phyloP scores from a whole-genome alignment of 2,888 invertebrate genomes.

The Acanthacorydalis orientalis region DNA sequence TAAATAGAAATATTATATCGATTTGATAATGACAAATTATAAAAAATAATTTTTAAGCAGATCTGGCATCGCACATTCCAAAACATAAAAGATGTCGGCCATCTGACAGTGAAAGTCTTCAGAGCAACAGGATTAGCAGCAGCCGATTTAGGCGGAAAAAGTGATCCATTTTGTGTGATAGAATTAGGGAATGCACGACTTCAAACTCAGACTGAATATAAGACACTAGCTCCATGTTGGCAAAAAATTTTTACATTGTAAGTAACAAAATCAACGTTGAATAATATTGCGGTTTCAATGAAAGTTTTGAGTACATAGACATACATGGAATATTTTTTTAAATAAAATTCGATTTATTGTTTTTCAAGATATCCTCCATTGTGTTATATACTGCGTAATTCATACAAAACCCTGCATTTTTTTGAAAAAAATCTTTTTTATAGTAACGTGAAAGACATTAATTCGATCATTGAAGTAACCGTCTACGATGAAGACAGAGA shows the following conservation, averaged over 20 bases:
- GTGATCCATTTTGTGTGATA: conserved; percentile 95
- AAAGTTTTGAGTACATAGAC: too few relatives aligned
- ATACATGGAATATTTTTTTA: too few relatives aligned
- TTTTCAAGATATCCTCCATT: too few relatives aligned
- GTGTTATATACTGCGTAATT: too few relatives aligned
- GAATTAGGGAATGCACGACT: conserved; percentile 87
- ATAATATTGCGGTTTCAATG: neutral
- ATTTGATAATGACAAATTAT: too few relatives aligned
- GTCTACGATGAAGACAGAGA: conserved; percentile 97
- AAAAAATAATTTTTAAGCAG: conserved; percentile 24
- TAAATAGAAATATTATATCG: neutral
- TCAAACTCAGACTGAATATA: conserved; percentile 98
- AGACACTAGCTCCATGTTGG: conserved; percentile 92
- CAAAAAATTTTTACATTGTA: conserved; percentile 97
- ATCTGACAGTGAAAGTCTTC: conserved; percentile 86
- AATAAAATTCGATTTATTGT: too few relatives aligned
- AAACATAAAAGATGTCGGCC: conserved; percentile 75
- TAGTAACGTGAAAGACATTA: conserved; percentile 89
- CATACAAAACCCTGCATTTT: too few relatives aligned
- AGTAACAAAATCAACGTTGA: conserved; percentile 24
- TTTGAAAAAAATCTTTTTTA: conserved; percentile 17
- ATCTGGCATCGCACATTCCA: conserved; percentile 49
- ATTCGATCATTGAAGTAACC: conserved; percentile 83
- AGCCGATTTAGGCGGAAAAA: conserved; percentile 93
- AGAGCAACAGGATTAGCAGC: conserved; percentile 74